Evolutionary conservation across 2,113 vertebrate genomes (phyloP).

Genomic region (Grantiella picta): DNA sequence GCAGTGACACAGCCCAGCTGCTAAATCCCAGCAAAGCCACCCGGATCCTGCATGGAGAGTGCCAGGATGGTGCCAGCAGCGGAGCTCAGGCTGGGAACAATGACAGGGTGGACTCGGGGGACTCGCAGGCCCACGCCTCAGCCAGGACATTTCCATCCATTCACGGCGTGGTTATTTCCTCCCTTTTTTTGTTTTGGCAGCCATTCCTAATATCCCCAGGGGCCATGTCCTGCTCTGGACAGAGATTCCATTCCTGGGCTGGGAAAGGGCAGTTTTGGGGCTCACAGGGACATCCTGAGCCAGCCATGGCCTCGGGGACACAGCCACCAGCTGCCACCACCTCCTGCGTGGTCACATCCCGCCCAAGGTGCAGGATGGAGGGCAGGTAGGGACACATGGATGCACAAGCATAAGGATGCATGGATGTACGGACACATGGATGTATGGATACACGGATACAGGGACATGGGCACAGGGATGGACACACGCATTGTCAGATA

Average conservation of each 20-base stretch:
- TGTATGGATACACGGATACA: not conserved
- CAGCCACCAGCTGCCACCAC: not conserved
- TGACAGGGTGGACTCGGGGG: not conserved
- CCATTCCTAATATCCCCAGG: not conserved
- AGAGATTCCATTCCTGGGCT: not conserved
- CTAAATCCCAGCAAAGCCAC: not conserved
- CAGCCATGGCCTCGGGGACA: fast-evolving
- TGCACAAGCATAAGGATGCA: not conserved
- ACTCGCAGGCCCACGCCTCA: fast-evolving
- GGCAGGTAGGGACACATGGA: fast-evolving
- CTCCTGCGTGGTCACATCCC: not conserved
- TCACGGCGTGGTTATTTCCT: not conserved
- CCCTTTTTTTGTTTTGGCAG: not conserved
- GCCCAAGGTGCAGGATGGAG: fast-evolving
- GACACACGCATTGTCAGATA: fast-evolving
- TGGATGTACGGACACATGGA: too few species aligned
- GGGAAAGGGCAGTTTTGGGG: not conserved
- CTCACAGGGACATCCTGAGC: not conserved
- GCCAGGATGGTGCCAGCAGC: fast-evolving
- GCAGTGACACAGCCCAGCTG: not conserved
- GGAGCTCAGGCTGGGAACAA: not conserved
- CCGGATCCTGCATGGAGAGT: fast-evolving
- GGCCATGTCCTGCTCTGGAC: fast-evolving
- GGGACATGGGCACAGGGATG: not conserved
- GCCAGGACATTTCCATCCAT: not conserved